Base-by-base conservation (phyloP, 2,113 vertebrate genomes). In the Petroica traversi region DNA sequence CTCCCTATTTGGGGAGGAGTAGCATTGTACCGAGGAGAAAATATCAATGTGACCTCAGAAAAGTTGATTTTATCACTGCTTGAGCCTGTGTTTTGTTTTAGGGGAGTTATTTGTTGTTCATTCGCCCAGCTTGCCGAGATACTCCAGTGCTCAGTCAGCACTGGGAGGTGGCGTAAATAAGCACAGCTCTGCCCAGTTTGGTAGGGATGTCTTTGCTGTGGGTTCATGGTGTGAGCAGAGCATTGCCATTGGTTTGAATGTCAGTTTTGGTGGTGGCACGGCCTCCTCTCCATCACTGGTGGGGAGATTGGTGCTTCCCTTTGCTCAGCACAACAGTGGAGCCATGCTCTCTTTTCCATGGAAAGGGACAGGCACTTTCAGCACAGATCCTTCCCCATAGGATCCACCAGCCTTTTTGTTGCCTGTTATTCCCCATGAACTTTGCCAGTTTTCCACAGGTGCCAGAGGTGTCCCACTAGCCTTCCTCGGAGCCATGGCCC, bases 321-420 rank as follows among this genome's bases (percentile, higher is more conserved):
- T 71, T 0, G 1, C 82, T 71, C 85, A 88, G 45, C 58, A 17
- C 45, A 17, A 0, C 1, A 1, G 5, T 2, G 15, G n/a, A 18
- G 23, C 12, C 0, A 4, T 13, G 63, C 10, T 61, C 16, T 20
- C 13, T 62, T 69, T 26, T 43, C 46, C 46, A 2, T 6, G 34
- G 31, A n/a, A 49, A 36, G 49, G 33, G 38, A 6, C 4, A 8
- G 48, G 11, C 1, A 1, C 9, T 34, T 48, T 43, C 33, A 34
- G 94, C 54, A 71, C 49, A 48, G 41, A 1, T 61, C 46, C 48
- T 36, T 84, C 41, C 48, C 54, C 34, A 1, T 18, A 12, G 1
- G 6, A 64, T 15, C 54, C 63, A 31, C 31, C 48, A 48, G 17
- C 14, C 0, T 12, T 85, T 73, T 15, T 52, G 66, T 46, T 72